Evolutionary conservation across 2,888 invertebrate species (phyloP).

Genomic region (Chesias legatella): DNA sequence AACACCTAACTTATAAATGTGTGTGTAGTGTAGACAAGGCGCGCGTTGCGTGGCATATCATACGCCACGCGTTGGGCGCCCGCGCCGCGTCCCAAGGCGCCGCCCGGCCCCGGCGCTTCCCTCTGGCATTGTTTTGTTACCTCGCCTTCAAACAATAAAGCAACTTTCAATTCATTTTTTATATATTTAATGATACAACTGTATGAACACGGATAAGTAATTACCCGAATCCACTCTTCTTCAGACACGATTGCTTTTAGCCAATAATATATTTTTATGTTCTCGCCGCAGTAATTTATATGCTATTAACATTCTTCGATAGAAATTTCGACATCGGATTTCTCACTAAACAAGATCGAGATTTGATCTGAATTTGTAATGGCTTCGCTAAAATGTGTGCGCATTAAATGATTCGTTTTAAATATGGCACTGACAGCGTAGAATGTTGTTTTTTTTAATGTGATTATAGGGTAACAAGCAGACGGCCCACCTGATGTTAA

Average conservation of each 20-base stretch:
- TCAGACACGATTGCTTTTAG: slow-evolving; percentile 32
- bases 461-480: too few species aligned
- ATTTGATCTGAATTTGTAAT: slow-evolving; percentile 16
- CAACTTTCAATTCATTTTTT: slow-evolving; percentile 53
- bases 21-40: slow-evolving; percentile 18
- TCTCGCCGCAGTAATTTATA: slow-evolving; percentile 17
- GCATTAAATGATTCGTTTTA: slow-evolving; percentile 19
- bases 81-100: slow-evolving; percentile 36
- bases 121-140: slow-evolving; percentile 52
- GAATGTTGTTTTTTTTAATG: too few species aligned
- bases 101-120: slow-evolving; percentile 41
- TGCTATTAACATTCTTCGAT: slow-evolving; percentile 21
- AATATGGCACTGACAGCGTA: slow-evolving; percentile 18
- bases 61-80: too few species aligned
- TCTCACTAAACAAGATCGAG: slow-evolving; percentile 11
- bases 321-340: slow-evolving; percentile 16
- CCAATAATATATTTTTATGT: slow-evolving; percentile 32
- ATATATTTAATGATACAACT: slow-evolving; percentile 43
- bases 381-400: slow-evolving; percentile 9
- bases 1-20: slow-evolving; percentile 26
- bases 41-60: slow-evolving; percentile 23
- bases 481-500: too few species aligned
- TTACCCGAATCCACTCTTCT: slow-evolving; percentile 47
- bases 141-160: slow-evolving; percentile 37
- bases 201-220: slow-evolving; percentile 60